Percentiles rank a stretch among this genome's conserved stretches.
Evolutionary conservation across 2,113 vertebrate species (phyloP).

Genomic region (Sakesphorus luctuosus): DNA sequence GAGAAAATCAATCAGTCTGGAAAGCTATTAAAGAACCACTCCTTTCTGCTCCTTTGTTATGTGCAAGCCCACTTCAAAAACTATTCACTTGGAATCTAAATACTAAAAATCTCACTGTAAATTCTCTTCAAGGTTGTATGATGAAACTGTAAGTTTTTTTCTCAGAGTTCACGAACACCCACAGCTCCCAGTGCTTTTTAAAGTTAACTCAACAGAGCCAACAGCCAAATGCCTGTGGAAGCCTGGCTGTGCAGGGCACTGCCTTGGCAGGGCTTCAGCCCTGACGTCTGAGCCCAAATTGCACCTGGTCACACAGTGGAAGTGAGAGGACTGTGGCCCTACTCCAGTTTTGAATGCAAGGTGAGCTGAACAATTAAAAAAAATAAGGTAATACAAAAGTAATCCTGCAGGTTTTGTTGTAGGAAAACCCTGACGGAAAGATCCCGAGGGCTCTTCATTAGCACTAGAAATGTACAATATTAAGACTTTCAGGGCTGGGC

Average conservation of each 20-base stretch:
- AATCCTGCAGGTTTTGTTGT: neutral
- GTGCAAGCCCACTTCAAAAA: neutral
- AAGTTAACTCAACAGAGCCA: neutral
- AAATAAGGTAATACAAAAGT: neutral
- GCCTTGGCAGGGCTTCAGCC: neutral
- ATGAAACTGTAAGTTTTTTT: neutral
- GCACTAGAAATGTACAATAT: neutral
- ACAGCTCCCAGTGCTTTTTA: neutral
- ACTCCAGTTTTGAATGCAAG: neutral
- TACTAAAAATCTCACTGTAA: neutral
- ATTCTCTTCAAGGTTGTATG: neutral
- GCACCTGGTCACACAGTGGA: neutral
- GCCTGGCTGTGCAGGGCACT: neutral
- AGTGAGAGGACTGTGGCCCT: neutral
- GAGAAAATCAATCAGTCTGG: neutral
- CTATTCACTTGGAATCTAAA: neutral
- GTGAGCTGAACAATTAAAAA: neutral
- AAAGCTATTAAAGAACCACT: neutral
- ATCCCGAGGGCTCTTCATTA: neutral
- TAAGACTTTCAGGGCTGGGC: neutral
- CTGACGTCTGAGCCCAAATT: neutral
- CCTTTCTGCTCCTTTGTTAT: neutral
- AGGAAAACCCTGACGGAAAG: neutral
- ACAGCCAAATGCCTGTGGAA: neutral
- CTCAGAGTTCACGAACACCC: neutral